phyloP scores from a whole-genome alignment of 2,797 vertebrate species.

The Crenichthys baileyi region DNA sequence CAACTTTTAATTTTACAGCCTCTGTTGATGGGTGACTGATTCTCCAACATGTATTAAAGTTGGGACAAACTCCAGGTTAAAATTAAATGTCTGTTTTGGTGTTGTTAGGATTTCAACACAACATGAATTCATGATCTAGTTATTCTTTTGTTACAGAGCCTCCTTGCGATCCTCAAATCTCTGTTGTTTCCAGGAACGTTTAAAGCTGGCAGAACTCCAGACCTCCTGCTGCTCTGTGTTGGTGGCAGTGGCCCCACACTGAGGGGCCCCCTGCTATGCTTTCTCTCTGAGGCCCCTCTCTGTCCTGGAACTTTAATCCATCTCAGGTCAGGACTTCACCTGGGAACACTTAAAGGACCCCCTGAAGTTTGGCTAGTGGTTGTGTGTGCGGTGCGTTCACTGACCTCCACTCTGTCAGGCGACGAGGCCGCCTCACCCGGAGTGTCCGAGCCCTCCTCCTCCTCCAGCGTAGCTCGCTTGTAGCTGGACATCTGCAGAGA shows the following conservation, averaged over 20 bases:
- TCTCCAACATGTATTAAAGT: neutral
- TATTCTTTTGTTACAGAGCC: too few relatives aligned
- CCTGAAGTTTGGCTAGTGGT: neutral
- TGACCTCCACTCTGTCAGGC: slow-evolving; percentile 91
- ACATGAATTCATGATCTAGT: neutral
- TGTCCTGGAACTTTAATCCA: neutral
- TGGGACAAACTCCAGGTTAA: neutral
- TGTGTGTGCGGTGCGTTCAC: slow-evolving; percentile 31
- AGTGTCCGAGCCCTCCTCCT: slow-evolving; percentile 87
- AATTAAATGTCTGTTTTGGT: neutral
- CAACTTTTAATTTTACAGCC: neutral
- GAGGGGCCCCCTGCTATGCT: slow-evolving; percentile 3
- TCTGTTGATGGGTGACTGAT: neutral
- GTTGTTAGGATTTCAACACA: neutral
- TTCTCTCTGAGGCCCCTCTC: neutral
- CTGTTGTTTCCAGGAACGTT: neutral
- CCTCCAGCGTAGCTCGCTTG: slow-evolving; percentile 91
- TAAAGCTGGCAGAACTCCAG: neutral
- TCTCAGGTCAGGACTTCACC: slow-evolving; percentile 7
- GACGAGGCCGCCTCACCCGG: slow-evolving; percentile 82
- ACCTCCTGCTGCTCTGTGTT: slow-evolving; percentile 29
- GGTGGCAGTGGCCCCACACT: slow-evolving; percentile 28
- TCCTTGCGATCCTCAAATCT: neutral
- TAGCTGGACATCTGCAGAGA: slow-evolving; percentile 92
- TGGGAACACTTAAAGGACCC: slow-evolving; percentile 2